Evolutionary conservation across 2,113 vertebrate species (phyloP).

Genomic region (Eonycteris spelaea): DNA sequence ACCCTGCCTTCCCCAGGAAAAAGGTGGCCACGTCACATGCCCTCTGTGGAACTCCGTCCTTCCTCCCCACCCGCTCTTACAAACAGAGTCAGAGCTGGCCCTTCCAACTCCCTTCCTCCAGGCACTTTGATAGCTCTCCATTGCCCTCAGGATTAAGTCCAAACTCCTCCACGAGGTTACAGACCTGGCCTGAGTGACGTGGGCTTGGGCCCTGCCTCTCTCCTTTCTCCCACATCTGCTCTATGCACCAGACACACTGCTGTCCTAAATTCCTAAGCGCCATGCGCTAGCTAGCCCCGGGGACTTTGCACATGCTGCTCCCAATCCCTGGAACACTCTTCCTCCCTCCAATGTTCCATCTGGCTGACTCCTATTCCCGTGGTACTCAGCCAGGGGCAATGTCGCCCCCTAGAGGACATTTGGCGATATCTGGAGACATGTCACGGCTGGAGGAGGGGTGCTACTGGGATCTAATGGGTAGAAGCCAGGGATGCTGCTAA

Average conservation of each 20-base stretch:
- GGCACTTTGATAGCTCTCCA: background rate
- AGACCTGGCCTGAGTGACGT: background rate
- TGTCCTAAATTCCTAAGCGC: background rate
- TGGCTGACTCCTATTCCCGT: background rate
- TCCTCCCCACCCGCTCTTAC: background rate
- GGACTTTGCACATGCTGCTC: background rate
- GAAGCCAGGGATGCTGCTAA: background rate
- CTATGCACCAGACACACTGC: background rate
- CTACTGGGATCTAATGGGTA: background rate
- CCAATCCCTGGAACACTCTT: background rate
- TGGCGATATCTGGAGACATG: background rate
- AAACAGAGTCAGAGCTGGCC: background rate
- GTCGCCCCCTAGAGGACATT: background rate
- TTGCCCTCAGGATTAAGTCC: background rate
- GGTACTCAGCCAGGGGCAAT: background rate
- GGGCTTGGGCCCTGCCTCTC: background rate
- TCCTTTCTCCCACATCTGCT: background rate
- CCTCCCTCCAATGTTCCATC: background rate
- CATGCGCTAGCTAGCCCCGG: background rate
- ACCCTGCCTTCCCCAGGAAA: background rate
- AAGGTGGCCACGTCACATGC: background rate
- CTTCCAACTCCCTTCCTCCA: background rate
- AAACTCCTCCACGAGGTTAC: background rate
- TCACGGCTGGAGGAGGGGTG: background rate
- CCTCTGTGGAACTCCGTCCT: background rate